Base-by-base conservation (phyloP, 1,140 invertebrate genomes). In the Apis dorsata region DNA sequence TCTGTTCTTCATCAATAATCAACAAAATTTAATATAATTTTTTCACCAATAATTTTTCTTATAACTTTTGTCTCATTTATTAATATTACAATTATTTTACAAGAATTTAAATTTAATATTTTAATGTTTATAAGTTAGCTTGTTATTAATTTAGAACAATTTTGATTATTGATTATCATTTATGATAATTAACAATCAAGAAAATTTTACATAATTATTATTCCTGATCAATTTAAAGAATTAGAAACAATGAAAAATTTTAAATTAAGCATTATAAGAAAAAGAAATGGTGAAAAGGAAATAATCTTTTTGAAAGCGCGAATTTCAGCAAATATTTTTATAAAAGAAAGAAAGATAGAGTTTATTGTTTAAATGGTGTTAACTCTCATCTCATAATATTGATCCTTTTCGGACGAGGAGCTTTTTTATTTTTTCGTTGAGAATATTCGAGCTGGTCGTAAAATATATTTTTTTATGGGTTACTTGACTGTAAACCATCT, bases 391-490 rank as follows among this genome's bases (percentile, higher is more conserved):
- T 13, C 15, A 51, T 77, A 68, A 77, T 66, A 66, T 77, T n/a
- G 75, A 77, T 34, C 3, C 63, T 66, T 55, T 51, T 55, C 17
- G 9, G 17, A 66, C 28, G 10, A 11, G 28, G 10, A 44, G 17
- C 17, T 17, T 44, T 34, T 44, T 44, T 21, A 68, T 44, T 68
- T 68, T 12, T 53, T 21, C 28, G 62, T 13, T n/a, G 12, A 44
- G 53, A 7, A n/a, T 51, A 13, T 51, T 17, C 44, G 24, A 13
- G n/a, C 8, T 24, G n/a, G 9, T 28, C 57, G 57, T 75, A 63
- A 76, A 76, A 76, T 76, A 76, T 76, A 65, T 76, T 49, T 53
- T 68, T 78, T 78, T 78, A 78, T 49, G 28, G 21, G 76, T 68
- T 49, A 49, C 21, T 69, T 57, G 51, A 1, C 53, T 49, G 11